Evolutionary conservation across 2,888 invertebrate species (phyloP).

Genomic region (Andrena praecox): DNA sequence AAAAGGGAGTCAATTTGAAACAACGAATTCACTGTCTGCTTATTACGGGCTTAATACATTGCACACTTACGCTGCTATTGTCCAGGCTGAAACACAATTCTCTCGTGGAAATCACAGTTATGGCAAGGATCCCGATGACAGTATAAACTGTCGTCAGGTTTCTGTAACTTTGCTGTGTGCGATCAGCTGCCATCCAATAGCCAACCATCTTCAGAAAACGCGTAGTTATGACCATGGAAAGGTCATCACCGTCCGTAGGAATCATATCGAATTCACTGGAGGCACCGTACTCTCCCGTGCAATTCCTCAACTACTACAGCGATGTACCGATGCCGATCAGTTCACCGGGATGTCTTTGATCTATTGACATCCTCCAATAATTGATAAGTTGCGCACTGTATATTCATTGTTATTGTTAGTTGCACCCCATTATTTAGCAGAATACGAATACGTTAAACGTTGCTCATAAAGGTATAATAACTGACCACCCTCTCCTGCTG

Average conservation of each 20-base stretch:
- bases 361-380: background rate
- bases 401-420: slow-evolving; percentile 3
- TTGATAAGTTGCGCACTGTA: background rate
- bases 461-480: background rate
- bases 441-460: background rate
- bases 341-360: background rate
- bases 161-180: background rate
- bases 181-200: background rate
- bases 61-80: too few species aligned
- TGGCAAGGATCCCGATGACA: background rate
- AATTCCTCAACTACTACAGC: background rate
- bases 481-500: background rate
- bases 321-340: background rate
- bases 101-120: background rate
- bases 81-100: too few species aligned
- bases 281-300: too few species aligned
- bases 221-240: background rate
- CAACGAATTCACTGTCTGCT: too few species aligned
- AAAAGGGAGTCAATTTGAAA: too few species aligned
- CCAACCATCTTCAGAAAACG: background rate
- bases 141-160: background rate
- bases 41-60: too few species aligned
- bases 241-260: background rate
- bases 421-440: background rate
- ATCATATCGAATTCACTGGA: background rate